Percentiles rank a stretch among this genome's conserved stretches.
Conservation (phyloP, 1,140 invertebrate species). For the Drosophila nannoptera region DNA sequence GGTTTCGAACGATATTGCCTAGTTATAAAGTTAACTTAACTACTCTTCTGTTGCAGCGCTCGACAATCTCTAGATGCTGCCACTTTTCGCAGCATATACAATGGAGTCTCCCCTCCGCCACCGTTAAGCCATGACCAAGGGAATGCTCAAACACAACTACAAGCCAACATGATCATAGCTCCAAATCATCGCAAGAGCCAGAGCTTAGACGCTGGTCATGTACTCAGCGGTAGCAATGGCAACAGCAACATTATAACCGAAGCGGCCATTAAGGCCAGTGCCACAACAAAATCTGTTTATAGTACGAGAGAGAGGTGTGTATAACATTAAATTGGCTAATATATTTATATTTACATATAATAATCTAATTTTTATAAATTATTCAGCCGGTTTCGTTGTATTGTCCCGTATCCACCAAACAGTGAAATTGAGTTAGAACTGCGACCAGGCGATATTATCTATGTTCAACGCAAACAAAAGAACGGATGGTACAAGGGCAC, state of each 20-base stretch:
- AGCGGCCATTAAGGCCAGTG: constrained; percentile 72
- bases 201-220: constrained; percentile 85
- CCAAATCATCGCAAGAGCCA: constrained; percentile 88
- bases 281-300: constrained; percentile 69
- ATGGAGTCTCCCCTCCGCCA: constrained; percentile 42
- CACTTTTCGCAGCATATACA: constrained; percentile 71
- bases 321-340: not conserved
- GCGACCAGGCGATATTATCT: constrained; percentile 93
- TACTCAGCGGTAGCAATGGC: constrained; percentile 59
- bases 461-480: constrained; percentile 94
- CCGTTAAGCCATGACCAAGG: constrained; percentile 45
- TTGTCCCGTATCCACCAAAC: constrained; percentile 96
- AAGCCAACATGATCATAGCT: constrained; percentile 67
- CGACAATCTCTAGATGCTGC: constrained; percentile 69
- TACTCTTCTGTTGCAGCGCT: constrained; percentile 34
- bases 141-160: constrained; percentile 51
- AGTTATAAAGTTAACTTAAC: not conserved
- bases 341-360: not conserved
- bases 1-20: not conserved
- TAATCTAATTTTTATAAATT: constrained; percentile 47
- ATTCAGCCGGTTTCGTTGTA: constrained; percentile 87
- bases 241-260: constrained; percentile 54
- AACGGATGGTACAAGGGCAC: constrained; percentile 98
- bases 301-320: constrained; percentile 67
- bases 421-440: constrained; percentile 94